Percentiles rank a stretch among this genome's conserved stretches.
phyloP scores from a whole-genome alignment of 2,113 vertebrate species.

The Phalacrocorax carbo region DNA sequence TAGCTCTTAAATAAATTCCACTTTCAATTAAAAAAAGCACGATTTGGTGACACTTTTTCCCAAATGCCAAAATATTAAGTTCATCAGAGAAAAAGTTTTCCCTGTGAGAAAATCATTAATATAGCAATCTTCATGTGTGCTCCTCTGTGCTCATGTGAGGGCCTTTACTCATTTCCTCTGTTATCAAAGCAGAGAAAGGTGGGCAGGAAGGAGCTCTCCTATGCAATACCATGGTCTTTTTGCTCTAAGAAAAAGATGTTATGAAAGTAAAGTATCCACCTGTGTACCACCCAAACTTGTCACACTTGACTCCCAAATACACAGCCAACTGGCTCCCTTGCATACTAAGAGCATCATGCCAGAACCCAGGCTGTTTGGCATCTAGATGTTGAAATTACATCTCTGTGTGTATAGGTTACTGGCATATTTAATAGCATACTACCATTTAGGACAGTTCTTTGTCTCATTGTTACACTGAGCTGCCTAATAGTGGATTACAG shows the following conservation, averaged over 20 bases:
- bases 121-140: neutral
- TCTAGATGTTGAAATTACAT: constrained; percentile 9
- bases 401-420: constrained; percentile 20
- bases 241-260: neutral
- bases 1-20: neutral
- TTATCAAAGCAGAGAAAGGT: neutral
- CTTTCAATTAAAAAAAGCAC: neutral
- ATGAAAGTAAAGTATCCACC: neutral
- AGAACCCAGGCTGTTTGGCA: constrained; percentile 51
- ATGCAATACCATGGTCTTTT: neutral
- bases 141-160: neutral
- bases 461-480: neutral
- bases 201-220: neutral
- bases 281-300: neutral
- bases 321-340: constrained; percentile 23
- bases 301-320: neutral
- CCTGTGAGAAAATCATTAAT: neutral
- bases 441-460: neutral
- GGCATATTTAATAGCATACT: neutral
- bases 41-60: neutral
- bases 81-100: neutral
- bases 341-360: neutral
- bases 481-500: neutral
- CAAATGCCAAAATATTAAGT: neutral
- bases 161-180: neutral